Conservation (phyloP, 2,797 vertebrate species). For the Sebastes itinus region DNA sequence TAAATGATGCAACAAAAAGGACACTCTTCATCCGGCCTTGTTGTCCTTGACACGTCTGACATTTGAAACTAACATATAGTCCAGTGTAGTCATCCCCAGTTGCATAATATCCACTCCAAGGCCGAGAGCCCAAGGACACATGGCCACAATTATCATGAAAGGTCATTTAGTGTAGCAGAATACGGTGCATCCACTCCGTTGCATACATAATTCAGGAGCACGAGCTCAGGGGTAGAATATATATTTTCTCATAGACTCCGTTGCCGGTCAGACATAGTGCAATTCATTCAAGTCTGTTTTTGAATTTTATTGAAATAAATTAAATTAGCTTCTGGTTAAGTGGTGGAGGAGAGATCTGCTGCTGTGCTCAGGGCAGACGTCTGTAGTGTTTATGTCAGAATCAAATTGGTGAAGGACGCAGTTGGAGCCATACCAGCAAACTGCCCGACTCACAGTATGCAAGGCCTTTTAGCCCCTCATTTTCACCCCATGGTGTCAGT, state of each 20-base stretch:
- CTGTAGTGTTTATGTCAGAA: constrained; percentile 12
- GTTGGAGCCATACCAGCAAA: constrained; percentile 16
- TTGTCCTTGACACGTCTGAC: constrained; percentile 73
- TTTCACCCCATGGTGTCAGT: constrained; percentile 22
- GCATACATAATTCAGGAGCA: constrained; percentile 70
- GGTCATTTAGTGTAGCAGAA: constrained; percentile 76
- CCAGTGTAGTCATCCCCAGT: constrained; percentile 65
- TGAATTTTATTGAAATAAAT: constrained; percentile 36
- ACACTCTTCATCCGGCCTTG: constrained; percentile 34
- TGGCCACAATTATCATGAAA: constrained; percentile 80
- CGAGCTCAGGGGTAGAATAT: constrained; percentile 63
- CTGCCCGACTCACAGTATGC: constrained; percentile 1
- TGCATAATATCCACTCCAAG: constrained; percentile 75
- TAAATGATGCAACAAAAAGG: constrained; percentile 47
- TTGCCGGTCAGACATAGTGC: constrained; percentile 15
- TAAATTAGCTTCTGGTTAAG: constrained; percentile 30
- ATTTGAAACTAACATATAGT: constrained; percentile 74
- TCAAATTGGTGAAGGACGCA: constrained; percentile 15
- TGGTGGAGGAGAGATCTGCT: background rate
- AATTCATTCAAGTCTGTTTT: constrained; percentile 14
- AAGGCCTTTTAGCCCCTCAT: constrained; percentile 1
- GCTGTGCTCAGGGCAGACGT: constrained; percentile 13
- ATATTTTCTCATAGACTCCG: constrained; percentile 44
- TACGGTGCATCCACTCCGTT: constrained; percentile 47
- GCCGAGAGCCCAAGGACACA: constrained; percentile 73